Conservation (phyloP, 1,140 invertebrate genomes). For the Aphis gossypii region DNA sequence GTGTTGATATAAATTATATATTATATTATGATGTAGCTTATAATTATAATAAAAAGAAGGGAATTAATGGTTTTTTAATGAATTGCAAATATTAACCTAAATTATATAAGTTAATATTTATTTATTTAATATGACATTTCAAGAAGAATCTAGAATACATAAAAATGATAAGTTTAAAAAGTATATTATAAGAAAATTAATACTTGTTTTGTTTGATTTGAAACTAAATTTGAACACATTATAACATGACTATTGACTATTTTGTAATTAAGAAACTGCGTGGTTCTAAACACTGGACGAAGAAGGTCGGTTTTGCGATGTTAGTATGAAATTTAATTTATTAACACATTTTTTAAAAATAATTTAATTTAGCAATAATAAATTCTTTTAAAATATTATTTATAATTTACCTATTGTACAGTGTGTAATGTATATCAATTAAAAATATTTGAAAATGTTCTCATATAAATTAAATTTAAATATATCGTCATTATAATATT, state of each 20-base stretch:
- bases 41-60: background rate
- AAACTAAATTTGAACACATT: background rate
- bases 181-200: background rate
- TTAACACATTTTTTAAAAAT: background rate
- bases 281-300: background rate
- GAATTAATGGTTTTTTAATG: conserved; percentile 25
- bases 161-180: background rate
- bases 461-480: background rate
- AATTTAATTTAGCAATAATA: background rate
- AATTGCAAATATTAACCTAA: background rate
- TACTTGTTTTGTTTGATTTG: background rate
- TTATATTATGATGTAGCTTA: background rate
- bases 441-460: background rate
- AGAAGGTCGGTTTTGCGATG: background rate
- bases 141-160: background rate
- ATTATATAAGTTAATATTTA: background rate
- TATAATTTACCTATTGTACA: background rate
- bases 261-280: background rate
- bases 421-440: too few relatives aligned
- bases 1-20: background rate
- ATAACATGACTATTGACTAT: background rate
- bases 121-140: background rate
- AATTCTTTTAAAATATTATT: background rate
- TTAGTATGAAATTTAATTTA: background rate
- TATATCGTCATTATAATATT: background rate